phyloP scores from a whole-genome alignment of 2,888 invertebrate species.

The Eilema sororculum region DNA sequence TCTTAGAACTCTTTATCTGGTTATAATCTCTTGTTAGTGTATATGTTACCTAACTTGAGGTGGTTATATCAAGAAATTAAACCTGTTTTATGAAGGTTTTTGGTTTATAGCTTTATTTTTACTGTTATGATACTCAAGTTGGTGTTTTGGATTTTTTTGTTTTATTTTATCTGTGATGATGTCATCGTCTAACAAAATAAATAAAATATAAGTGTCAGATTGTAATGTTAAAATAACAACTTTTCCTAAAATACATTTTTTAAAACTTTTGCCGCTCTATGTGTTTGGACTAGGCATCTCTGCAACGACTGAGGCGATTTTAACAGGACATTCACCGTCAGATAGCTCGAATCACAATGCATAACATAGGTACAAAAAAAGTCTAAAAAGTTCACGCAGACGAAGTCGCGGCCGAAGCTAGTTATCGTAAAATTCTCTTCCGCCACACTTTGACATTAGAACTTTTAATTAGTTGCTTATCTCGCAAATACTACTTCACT shows the following conservation, averaged over 20 bases:
- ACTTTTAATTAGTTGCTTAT: background rate
- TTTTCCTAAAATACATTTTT: too few relatives aligned
- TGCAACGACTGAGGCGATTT: too few relatives aligned
- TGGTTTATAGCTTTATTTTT: conserved; percentile 7
- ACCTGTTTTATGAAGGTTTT: conserved; percentile 12
- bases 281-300: too few relatives aligned
- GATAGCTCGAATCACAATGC: too few relatives aligned
- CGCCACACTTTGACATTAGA: background rate
- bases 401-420: too few relatives aligned
- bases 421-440: background rate
- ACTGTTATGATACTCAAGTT: conserved; percentile 6
- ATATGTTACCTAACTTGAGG: conserved; percentile 19
- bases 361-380: too few relatives aligned
- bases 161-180: background rate
- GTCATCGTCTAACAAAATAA: background rate
- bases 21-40: conserved; percentile 7
- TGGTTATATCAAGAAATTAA: conserved; percentile 21
- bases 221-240: too few relatives aligned
- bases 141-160: background rate
- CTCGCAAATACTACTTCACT: background rate
- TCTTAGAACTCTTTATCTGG: conserved; percentile 34
- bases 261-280: too few relatives aligned
- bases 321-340: too few relatives aligned
- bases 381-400: too few relatives aligned
- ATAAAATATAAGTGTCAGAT: too few relatives aligned